Conservation (phyloP, 1,140 invertebrate genomes). For the Drosophila malerkotliana region DNA sequence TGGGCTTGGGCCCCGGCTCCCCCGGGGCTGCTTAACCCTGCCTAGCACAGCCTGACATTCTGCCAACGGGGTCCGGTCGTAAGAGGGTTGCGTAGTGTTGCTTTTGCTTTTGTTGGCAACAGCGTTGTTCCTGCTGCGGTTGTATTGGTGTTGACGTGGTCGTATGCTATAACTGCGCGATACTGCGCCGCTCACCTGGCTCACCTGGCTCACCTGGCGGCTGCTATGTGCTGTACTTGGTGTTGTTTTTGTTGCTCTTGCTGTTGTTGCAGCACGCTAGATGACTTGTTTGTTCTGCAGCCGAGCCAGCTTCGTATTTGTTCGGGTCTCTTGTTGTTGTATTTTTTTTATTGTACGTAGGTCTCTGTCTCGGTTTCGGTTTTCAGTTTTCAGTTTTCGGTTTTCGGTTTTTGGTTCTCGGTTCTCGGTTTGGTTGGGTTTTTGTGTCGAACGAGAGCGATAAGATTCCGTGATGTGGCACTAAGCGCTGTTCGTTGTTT, state of each 20-base stretch:
- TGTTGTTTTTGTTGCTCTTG: slow-evolving; percentile 5
- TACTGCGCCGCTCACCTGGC: slow-evolving; percentile 57
- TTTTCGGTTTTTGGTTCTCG: slow-evolving; percentile 30
- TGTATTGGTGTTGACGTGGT: slow-evolving; percentile 68
- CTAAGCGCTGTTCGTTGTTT: slow-evolving; percentile 80
- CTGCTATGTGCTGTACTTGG: slow-evolving; percentile 27
- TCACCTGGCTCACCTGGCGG: slow-evolving; percentile 54
- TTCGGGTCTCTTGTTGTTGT: slow-evolving; percentile 4
- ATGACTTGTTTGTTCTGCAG: slow-evolving; percentile 81
- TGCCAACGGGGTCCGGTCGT: slow-evolving; percentile 33
- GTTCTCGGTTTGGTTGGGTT: slow-evolving; percentile 39
- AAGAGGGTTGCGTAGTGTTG: slow-evolving; percentile 66
- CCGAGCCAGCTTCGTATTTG: slow-evolving; percentile 64
- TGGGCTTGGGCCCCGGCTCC: neutral
- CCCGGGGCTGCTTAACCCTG: slow-evolving; percentile 14
- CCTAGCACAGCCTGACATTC: slow-evolving; percentile 68
- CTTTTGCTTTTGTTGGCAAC: slow-evolving; percentile 19
- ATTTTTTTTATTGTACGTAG: neutral
- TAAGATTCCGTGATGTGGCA: slow-evolving; percentile 81
- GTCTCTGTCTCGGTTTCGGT: slow-evolving; percentile 20
- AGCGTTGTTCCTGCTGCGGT: slow-evolving; percentile 12
- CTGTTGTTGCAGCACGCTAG: slow-evolving; percentile 54
- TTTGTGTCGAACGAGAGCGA: slow-evolving; percentile 66
- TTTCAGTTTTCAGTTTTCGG: slow-evolving; percentile 21
- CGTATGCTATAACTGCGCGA: slow-evolving; percentile 76